phyloP scores from a whole-genome alignment of 2,888 invertebrate genomes.

The Tenthredo mesomela region DNA sequence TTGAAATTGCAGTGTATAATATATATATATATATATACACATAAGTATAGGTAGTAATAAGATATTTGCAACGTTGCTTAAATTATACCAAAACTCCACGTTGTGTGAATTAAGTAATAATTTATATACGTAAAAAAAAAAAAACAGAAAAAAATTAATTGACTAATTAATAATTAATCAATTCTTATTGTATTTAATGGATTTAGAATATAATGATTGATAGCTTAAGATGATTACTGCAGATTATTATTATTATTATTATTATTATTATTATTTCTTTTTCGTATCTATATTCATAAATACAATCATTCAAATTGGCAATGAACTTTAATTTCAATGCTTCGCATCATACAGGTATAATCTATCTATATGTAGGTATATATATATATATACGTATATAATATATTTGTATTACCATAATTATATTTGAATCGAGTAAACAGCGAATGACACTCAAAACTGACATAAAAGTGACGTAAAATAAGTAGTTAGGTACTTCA shows the following conservation, averaged over 20 bases:
- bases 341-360: not conserved
- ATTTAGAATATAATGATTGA: no score
- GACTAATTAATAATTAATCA: not conserved
- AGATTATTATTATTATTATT: not conserved
- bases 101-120: not conserved
- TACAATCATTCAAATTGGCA: not conserved
- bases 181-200: not conserved
- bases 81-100: not conserved
- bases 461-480: not conserved
- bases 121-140: not conserved
- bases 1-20: not conserved
- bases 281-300: not conserved
- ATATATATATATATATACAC: no score
- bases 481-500: not conserved
- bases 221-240: not conserved
- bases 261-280: not conserved
- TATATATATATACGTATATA: not conserved
- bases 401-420: not conserved
- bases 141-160: not conserved
- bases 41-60: not conserved
- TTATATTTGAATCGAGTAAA: not conserved
- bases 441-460: not conserved
- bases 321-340: constrained; percentile 6
- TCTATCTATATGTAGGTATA: not conserved
- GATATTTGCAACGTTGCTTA: constrained; percentile 3